Evolutionary conservation across 2,888 invertebrate species (phyloP).

Genomic region (Torymus auratus): DNA sequence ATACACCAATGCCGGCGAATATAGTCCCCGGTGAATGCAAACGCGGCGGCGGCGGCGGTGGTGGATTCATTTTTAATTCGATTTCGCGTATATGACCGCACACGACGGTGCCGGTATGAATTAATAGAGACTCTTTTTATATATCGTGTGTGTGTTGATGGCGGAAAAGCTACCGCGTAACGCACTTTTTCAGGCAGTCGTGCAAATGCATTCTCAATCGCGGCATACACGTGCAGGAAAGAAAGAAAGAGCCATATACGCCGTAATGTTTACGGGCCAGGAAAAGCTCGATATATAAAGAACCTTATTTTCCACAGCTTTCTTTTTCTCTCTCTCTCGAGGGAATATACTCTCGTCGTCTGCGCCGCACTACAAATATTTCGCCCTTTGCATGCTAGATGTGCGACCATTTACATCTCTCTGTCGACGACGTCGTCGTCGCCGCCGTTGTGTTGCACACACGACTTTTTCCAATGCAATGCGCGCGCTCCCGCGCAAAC

Average conservation of each 20-base stretch:
- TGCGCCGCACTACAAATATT: conserved; percentile 34
- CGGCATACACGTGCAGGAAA: too few species aligned
- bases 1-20: too few species aligned
- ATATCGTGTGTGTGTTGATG: too few species aligned
- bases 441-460: background rate
- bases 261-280: conserved; percentile 21
- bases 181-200: too few species aligned
- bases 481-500: conserved; percentile 11
- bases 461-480: conserved; percentile 1
- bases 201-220: too few species aligned
- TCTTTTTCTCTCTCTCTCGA: background rate
- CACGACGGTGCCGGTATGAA: too few species aligned
- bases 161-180: too few species aligned
- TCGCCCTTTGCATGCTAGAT: conserved; percentile 50
- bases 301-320: conserved; percentile 22
- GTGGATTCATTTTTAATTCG: too few species aligned
- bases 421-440: background rate
- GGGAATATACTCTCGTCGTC: background rate
- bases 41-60: too few species aligned
- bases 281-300: conserved; percentile 22
- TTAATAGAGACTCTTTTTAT: too few species aligned
- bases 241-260: background rate
- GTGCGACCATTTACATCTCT: conserved; percentile 32
- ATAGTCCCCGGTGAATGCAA: too few species aligned
- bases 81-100: too few species aligned